Conservation (phyloP, 2,888 invertebrate genomes). For the Xanthia icteritia region DNA sequence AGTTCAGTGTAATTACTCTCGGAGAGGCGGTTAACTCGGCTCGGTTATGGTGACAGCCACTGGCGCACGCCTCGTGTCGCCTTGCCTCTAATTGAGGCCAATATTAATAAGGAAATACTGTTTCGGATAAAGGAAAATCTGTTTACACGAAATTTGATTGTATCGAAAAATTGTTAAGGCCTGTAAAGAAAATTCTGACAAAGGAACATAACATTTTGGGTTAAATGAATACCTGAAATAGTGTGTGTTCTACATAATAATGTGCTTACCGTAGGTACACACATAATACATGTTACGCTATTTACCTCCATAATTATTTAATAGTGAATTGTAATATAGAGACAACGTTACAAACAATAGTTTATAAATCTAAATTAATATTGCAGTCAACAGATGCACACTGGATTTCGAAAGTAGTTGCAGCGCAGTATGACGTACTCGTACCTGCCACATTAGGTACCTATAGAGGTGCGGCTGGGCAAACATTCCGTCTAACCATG, state of each 20-base stretch:
- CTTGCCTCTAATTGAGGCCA: conserved; percentile 76
- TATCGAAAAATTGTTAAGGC: conserved; percentile 1
- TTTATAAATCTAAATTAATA: conserved; percentile 38
- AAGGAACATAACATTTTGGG: background rate
- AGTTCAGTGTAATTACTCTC: conserved; percentile 88
- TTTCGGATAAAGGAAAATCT: conserved; percentile 52
- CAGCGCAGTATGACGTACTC: conserved; percentile 2
- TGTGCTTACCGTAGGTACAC: background rate
- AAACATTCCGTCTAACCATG: conserved; percentile 59
- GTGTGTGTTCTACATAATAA: background rate
- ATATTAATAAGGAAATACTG: conserved; percentile 75
- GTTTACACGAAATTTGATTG: background rate
- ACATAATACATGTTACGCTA: conserved; percentile 1
- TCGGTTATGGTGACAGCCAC: conserved; percentile 83
- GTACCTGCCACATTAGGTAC: background rate
- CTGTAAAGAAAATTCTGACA: background rate
- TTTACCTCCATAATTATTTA: conserved; percentile 1
- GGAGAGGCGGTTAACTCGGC: conserved; percentile 85
- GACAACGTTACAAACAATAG: conserved; percentile 22
- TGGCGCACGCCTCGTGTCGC: conserved; percentile 72
- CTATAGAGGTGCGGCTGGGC: conserved; percentile 32
- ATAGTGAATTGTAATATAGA: background rate
- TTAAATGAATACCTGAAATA: conserved; percentile 19
- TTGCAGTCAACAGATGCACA: conserved; percentile 14
- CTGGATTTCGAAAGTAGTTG: conserved; percentile 21